These are phyloP conservation scores for Hippoglossus stenolepis DNA, from an alignment of 2,113 vertebrate genomes.

Conservation along the genomic window DNA sequence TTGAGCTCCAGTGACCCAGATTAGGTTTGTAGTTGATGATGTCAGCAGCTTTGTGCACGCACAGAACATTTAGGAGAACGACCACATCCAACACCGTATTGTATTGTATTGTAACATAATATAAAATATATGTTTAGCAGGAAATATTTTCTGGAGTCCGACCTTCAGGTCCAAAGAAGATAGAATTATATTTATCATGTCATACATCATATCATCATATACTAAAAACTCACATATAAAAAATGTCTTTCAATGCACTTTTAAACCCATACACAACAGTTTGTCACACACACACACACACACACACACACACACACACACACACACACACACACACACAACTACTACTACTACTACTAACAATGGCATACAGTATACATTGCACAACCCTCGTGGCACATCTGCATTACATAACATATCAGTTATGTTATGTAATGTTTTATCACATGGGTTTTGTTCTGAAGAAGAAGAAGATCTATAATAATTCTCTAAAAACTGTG, in stretches of 20 bases:
- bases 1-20: constrained; percentile 53
- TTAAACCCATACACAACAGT: background rate
- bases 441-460: background rate
- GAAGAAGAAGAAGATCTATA: background rate
- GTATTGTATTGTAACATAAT: background rate
- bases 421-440: background rate
- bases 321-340: no score
- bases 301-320: no score
- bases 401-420: background rate
- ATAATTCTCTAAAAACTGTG: background rate
- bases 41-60: constrained; percentile 5
- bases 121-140: background rate
- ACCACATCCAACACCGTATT: background rate
- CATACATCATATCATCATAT: no score
- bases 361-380: background rate
- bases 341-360: background rate
- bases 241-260: no score
- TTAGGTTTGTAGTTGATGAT: constrained; percentile 1
- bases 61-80: constrained; percentile 19
- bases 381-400: background rate
- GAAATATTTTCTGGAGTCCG: background rate
- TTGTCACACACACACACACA: no score
- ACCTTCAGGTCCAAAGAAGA: no score
- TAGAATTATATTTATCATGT: no score
- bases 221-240: no score